Conservation (phyloP, 2,797 vertebrate species). For the Psittacula derbiana region DNA sequence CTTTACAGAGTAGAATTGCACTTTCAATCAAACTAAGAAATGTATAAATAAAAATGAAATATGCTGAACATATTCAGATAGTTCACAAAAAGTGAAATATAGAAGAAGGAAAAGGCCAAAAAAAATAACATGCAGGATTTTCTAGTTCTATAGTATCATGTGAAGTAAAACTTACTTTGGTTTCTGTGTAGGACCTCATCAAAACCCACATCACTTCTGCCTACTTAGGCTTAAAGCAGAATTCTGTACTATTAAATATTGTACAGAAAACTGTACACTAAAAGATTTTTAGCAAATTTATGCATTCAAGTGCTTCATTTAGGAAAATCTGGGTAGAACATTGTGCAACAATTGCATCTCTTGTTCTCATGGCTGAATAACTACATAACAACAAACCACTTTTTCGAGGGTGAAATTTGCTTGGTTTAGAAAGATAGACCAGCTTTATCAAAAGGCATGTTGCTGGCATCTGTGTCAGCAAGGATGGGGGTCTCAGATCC, state of each 20-base stretch:
- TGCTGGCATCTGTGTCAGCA: background rate
- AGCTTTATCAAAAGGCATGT: background rate
- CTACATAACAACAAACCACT: background rate
- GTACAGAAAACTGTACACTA: background rate
- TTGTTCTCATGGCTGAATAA: background rate
- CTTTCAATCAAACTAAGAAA: background rate
- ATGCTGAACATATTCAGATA: background rate
- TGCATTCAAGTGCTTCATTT: background rate
- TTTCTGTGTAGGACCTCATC: background rate
- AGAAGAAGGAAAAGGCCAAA: background rate
- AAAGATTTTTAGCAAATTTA: background rate
- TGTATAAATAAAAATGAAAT: background rate
- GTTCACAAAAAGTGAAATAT: background rate
- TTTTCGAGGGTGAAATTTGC: background rate
- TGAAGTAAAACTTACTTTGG: slow-evolving; percentile 14
- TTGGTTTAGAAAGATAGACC: background rate
- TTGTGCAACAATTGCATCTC: background rate
- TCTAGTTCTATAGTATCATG: background rate
- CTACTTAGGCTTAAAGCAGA: slow-evolving; percentile 4
- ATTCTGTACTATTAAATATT: background rate
- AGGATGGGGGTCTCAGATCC: background rate
- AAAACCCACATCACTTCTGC: slow-evolving; percentile 15
- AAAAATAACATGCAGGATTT: background rate
- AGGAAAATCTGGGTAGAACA: background rate
- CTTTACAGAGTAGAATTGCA: background rate